A percentile compares a stretch with the other conserved stretches of the same genome.
Conservation (phyloP, 2,113 vertebrate genomes). For the Nettapus auritus region DNA sequence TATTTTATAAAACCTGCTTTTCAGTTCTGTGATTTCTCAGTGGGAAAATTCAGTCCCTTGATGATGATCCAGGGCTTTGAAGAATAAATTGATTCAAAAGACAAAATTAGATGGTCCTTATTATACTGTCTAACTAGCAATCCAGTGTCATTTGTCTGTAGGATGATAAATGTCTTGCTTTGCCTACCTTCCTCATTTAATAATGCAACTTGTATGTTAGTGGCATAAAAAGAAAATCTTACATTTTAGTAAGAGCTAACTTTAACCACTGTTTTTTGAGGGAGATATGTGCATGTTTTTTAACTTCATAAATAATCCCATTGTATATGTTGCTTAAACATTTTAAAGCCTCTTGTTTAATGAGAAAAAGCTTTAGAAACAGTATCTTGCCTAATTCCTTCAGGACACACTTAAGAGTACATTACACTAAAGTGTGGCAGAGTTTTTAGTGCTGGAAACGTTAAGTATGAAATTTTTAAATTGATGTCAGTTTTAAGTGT, state of each 20-base stretch:
- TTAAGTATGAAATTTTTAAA: not conserved
- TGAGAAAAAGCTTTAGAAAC: not conserved
- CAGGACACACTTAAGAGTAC: not conserved
- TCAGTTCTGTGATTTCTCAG: conserved; percentile 77
- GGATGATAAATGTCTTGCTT: conserved; percentile 78
- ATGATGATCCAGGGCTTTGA: conserved; percentile 77
- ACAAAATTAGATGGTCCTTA: conserved; percentile 85
- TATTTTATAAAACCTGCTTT: conserved; percentile 76
- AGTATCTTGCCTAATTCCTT: not conserved
- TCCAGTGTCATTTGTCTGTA: conserved; percentile 78
- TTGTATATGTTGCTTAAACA: not conserved
- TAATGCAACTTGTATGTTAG: conserved; percentile 59
- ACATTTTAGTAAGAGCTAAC: conserved; percentile 45
- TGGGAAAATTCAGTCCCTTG: conserved; percentile 77
- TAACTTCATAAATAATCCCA: not conserved
- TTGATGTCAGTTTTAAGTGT: not conserved
- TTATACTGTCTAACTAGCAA: conserved; percentile 81
- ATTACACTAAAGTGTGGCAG: not conserved
- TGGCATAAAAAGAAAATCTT: conserved; percentile 37
- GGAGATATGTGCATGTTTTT: not conserved
- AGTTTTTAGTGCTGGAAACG: not conserved
- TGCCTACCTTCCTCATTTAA: conserved; percentile 71
- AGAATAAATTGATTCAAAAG: conserved; percentile 85
- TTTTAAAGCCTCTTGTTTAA: not conserved
- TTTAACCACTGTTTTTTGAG: conserved; percentile 39